Percentiles rank a stretch among this genome's conserved stretches.
These are phyloP conservation scores for Gallinago media DNA, from an alignment of 2,113 vertebrate species.

Conservation along the genomic window DNA sequence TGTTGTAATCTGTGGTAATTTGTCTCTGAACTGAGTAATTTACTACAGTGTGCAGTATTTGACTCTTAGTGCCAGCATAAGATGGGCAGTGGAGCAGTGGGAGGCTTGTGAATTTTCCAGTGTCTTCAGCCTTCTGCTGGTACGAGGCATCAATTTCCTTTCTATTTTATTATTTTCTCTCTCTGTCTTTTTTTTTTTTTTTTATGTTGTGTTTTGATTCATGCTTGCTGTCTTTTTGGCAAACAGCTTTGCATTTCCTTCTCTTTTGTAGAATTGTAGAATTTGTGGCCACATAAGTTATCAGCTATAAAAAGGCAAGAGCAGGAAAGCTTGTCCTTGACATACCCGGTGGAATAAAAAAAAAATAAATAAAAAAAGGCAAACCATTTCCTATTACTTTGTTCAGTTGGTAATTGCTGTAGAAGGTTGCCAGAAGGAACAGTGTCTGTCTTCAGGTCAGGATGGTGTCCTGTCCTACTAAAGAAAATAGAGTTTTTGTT, in stretches of 20 bases:
- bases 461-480: background rate
- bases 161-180: background rate
- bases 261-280: background rate
- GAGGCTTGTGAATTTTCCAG: background rate
- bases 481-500: background rate
- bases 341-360: background rate
- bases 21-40: background rate
- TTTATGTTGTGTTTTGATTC: background rate
- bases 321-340: conserved; percentile 60
- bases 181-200: no score
- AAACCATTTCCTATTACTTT: conserved; percentile 49
- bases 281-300: background rate
- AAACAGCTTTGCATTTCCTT: conserved; percentile 6
- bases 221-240: background rate
- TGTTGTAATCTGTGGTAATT: background rate
- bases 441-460: background rate
- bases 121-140: background rate
- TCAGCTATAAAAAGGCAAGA: conserved; percentile 43
- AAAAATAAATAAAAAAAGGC: background rate
- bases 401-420: conserved; percentile 29
- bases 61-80: background rate
- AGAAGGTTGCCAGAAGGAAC: background rate
- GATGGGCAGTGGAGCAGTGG: no score
- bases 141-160: background rate
- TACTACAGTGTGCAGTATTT: background rate